Conservation (phyloP, 1,140 invertebrate species). For the Wiebesia pumilae region DNA sequence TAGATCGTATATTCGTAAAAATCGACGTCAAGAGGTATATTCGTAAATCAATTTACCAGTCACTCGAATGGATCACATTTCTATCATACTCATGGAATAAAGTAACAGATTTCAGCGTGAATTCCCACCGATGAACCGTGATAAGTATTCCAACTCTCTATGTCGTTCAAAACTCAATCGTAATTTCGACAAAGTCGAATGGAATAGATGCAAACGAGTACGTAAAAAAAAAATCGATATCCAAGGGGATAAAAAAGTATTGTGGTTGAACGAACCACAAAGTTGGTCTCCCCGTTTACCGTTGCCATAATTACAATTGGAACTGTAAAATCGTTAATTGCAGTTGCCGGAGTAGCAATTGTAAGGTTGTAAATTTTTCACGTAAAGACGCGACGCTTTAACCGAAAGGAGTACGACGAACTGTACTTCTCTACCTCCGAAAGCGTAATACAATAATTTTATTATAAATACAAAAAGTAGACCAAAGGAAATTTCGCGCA, state of each 20-base stretch:
- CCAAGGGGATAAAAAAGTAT: not conserved
- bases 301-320: conserved; percentile 30
- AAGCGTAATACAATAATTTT: conserved; percentile 18
- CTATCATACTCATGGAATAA: no score
- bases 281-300: conserved; percentile 1
- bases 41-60: no score
- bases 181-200: not conserved
- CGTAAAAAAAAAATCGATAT: not conserved
- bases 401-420: conserved; percentile 16
- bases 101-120: no score
- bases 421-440: conserved; percentile 7
- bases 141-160: no score
- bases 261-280: not conserved
- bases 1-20: no score
- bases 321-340: conserved; percentile 30
- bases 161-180: no score
- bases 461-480: conserved; percentile 20
- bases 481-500: not conserved
- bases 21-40: no score
- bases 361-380: conserved; percentile 19
- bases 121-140: no score
- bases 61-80: no score
- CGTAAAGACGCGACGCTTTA: conserved; percentile 10
- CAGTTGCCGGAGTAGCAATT: conserved; percentile 14
- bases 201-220: not conserved